phyloP scores from a whole-genome alignment of 1,140 invertebrate genomes.

The Drosophila pruinosa region DNA sequence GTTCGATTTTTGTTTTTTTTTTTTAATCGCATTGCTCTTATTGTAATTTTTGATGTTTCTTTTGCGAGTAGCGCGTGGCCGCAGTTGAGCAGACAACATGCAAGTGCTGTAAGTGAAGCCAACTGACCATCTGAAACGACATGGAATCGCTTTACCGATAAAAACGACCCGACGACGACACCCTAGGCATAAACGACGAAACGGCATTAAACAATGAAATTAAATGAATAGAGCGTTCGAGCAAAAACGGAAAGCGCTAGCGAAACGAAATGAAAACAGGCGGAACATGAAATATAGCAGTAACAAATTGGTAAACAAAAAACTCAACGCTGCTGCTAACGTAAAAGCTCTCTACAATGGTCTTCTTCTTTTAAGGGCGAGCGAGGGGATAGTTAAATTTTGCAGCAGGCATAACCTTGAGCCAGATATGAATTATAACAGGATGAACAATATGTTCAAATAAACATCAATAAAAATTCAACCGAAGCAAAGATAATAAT shows the following conservation, averaged over 20 bases:
- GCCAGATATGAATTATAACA: neutral
- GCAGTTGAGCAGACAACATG: slow-evolving; percentile 32
- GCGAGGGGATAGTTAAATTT: neutral
- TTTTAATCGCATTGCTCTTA: neutral
- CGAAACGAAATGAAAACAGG: slow-evolving; percentile 14
- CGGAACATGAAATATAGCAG: slow-evolving; percentile 29
- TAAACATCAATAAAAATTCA: slow-evolving; percentile 14
- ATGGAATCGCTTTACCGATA: slow-evolving; percentile 9
- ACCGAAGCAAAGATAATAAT: neutral
- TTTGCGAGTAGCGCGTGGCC: slow-evolving; percentile 35
- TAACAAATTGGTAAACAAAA: slow-evolving; percentile 27
- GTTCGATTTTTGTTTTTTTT: neutral
- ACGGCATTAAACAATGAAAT: neutral
- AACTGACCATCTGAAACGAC: slow-evolving; percentile 30
- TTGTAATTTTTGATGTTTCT: neutral
- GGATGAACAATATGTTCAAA: slow-evolving; percentile 22
- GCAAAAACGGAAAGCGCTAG: slow-evolving; percentile 15
- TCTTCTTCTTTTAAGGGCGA: neutral
- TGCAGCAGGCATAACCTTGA: slow-evolving; percentile 16
- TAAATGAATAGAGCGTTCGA: slow-evolving; percentile 1
- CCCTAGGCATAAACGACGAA: neutral
- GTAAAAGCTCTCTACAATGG: slow-evolving; percentile 3
- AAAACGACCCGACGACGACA: neutral
- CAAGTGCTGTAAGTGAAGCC: slow-evolving; percentile 43
- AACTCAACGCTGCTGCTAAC: slow-evolving; percentile 11